These are phyloP conservation scores for Sarcophaga carnaria DNA, from an alignment of 2,888 invertebrate genomes.

Conservation along the genomic window DNA sequence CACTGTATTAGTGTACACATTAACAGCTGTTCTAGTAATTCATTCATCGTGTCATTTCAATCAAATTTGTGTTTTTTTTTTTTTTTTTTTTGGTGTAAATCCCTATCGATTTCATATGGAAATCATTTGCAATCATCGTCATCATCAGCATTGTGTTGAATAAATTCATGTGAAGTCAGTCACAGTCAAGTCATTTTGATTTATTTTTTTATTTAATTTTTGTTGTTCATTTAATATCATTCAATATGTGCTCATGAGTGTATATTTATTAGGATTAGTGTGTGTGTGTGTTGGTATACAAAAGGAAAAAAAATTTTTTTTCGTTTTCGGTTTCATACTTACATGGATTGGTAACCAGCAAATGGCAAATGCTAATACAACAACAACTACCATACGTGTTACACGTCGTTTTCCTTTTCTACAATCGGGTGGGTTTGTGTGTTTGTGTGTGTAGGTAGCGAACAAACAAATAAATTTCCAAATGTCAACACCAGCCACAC, in stretches of 20 bases:
- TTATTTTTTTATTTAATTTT: background rate
- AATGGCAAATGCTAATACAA: conserved; percentile 94
- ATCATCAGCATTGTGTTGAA: background rate
- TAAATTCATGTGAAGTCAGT: background rate
- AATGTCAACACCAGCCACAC: background rate
- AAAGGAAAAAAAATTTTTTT: background rate
- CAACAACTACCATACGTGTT: conserved; percentile 95
- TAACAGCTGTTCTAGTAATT: background rate
- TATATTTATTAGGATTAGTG: too few species aligned
- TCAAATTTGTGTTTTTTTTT: background rate
- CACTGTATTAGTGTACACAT: background rate
- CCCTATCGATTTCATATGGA: background rate
- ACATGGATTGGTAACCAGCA: conserved; percentile 98
- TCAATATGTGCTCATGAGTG: background rate
- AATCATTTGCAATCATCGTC: background rate
- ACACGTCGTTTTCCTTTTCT: conserved; percentile 93
- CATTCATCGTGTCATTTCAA: background rate
- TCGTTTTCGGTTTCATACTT: conserved; percentile 73
- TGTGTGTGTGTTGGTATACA: background rate
- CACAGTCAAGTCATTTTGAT: background rate
- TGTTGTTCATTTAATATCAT: background rate
- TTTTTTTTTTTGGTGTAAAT: background rate
- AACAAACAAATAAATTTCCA: background rate
- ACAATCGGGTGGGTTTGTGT: background rate
- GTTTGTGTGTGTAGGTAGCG: background rate